A percentile compares a stretch with the other conserved stretches of the same genome.
These are phyloP conservation scores for Montipora efflorescens DNA, from an alignment of 64 coral and sea anemone species.

Conservation along the genomic window DNA sequence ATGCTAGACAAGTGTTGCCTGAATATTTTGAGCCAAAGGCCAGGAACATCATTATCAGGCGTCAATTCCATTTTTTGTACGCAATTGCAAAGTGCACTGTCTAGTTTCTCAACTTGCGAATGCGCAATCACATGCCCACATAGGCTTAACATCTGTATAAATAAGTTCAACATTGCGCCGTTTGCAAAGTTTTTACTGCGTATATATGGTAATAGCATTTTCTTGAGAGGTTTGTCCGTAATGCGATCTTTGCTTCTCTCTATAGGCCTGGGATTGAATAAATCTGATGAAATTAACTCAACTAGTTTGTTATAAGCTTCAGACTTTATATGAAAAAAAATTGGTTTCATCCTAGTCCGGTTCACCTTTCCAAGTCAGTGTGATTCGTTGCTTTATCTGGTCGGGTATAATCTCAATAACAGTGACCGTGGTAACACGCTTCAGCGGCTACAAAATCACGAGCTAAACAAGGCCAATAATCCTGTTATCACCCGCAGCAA, in stretches of 20 bases:
- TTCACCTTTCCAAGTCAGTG: background rate
- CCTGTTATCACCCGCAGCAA: too few relatives aligned
- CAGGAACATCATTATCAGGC: too few relatives aligned
- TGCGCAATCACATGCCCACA: conserved; percentile 50
- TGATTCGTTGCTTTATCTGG: too few relatives aligned
- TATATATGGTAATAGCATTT: too few relatives aligned
- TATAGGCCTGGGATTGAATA: conserved; percentile 54
- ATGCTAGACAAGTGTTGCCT: conserved; percentile 64
- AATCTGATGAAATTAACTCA: conserved; percentile 35
- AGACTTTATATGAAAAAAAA: background rate
- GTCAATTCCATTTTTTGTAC: too few relatives aligned
- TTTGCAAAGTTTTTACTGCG: too few relatives aligned
- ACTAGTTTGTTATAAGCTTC: conserved; percentile 28
- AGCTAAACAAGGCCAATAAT: too few relatives aligned
- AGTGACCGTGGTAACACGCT: too few relatives aligned
- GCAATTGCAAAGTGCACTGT: too few relatives aligned
- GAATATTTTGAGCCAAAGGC: conserved; percentile 13
- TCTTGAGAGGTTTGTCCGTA: conserved; percentile 6
- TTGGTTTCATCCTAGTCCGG: background rate
- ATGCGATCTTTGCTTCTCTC: conserved; percentile 37
- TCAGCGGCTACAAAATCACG: too few relatives aligned
- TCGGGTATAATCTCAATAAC: too few relatives aligned
- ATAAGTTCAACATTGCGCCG: conserved; percentile 61
- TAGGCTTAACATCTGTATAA: conserved; percentile 16
- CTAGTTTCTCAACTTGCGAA: conserved; percentile 14